Conservation (phyloP, 1,140 invertebrate species). For the Cepaea nemoralis region DNA sequence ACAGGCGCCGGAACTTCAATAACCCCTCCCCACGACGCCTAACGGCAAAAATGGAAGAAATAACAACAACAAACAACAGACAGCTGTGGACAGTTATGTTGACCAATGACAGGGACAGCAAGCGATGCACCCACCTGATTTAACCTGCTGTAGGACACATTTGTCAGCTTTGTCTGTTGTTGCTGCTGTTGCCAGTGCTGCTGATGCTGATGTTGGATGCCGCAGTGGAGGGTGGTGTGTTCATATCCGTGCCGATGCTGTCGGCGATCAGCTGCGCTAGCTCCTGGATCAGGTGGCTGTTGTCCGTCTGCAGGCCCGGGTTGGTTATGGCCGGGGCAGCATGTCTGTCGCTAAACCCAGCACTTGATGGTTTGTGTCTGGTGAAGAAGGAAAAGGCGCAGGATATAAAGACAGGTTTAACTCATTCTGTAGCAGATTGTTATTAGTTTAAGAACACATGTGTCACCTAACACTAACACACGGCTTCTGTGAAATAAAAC, state of each 20-base stretch:
- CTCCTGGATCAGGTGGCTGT: background rate
- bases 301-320: background rate
- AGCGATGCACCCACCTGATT: background rate
- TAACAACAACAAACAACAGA: too few relatives aligned
- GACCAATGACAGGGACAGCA: background rate
- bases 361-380: background rate
- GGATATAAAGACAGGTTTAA: too few relatives aligned
- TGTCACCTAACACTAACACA: too few relatives aligned
- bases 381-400: background rate
- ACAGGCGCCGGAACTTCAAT: too few relatives aligned
- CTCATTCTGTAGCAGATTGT: too few relatives aligned
- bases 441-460: too few relatives aligned
- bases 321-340: background rate
- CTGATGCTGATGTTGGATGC: conserved; percentile 17
- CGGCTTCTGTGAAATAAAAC: too few relatives aligned
- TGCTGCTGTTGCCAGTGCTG: background rate
- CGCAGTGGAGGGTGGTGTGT: conserved; percentile 23
- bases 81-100: too few relatives aligned
- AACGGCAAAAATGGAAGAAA: too few relatives aligned
- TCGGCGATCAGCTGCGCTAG: conserved; percentile 36
- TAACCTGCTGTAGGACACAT: background rate
- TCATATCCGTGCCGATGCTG: conserved; percentile 37
- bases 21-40: too few relatives aligned
- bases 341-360: conserved; percentile 10
- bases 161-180: conserved; percentile 25